Percentiles rank a stretch among this genome's conserved stretches.
Conservation (phyloP, 2,113 vertebrate genomes). For the Callocephalon fimbriatum region DNA sequence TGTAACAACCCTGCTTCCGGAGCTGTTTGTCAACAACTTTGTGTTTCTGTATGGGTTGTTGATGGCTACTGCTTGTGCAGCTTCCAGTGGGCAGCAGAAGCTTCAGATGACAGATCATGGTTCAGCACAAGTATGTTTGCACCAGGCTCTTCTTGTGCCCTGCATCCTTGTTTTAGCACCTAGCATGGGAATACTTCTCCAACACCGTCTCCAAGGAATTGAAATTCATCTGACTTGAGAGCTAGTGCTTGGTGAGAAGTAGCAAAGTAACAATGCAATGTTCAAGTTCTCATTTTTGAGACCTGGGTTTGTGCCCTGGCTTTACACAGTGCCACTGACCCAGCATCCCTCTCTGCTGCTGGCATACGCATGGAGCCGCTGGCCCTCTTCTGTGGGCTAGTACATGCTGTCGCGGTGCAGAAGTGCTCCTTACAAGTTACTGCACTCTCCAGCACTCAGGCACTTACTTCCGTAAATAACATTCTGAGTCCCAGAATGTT, state of each 20-base stretch:
- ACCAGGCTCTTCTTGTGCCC: background rate
- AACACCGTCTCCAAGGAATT: accelerated
- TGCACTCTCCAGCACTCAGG: background rate
- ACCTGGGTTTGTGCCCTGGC: background rate
- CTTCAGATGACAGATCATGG: background rate
- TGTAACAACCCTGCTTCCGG: background rate
- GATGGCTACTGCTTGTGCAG: background rate
- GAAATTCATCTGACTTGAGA: background rate
- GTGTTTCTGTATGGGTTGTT: background rate
- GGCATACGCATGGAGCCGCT: accelerated
- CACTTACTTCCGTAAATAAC: background rate
- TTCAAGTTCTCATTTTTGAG: background rate
- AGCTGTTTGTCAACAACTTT: background rate
- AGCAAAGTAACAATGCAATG: background rate
- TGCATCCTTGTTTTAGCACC: background rate
- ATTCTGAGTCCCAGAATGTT: background rate
- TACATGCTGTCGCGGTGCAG: accelerated
- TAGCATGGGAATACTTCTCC: background rate
- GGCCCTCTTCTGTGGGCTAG: background rate
- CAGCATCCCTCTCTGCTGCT: background rate
- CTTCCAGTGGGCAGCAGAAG: background rate
- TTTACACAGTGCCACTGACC: background rate
- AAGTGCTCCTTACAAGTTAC: background rate
- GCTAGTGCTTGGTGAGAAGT: background rate
- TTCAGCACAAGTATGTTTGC: background rate